Percentiles rank a stretch among this genome's conserved stretches.
Evolutionary conservation across 2,888 invertebrate species (phyloP).

Genomic region (Caenorhabditis virilis): DNA sequence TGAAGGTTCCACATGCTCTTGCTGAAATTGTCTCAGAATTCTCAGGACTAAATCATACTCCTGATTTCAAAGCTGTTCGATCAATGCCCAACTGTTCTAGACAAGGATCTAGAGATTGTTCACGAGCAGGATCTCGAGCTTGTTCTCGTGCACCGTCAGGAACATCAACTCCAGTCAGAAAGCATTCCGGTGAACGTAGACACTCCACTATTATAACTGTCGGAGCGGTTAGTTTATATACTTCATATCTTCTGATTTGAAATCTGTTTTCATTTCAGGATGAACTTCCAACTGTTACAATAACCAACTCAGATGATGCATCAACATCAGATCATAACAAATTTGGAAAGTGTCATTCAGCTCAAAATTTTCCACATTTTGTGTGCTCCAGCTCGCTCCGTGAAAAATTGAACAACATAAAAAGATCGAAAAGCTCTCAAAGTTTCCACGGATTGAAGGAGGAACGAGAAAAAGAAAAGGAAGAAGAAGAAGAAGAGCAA

Average conservation of each 20-base stretch:
- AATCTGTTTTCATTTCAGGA: too few relatives aligned
- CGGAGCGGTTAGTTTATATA: too few relatives aligned
- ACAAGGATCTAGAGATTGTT: constrained; percentile 6
- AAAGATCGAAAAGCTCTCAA: background rate
- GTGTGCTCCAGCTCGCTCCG: constrained; percentile 7
- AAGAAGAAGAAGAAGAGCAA: background rate
- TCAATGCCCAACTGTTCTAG: constrained; percentile 6
- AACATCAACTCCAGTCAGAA: background rate
- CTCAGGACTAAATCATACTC: constrained; percentile 18
- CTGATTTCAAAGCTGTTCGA: constrained; percentile 16
- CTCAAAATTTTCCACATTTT: constrained; percentile 5
- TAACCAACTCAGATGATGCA: too few relatives aligned
- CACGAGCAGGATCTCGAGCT: background rate
- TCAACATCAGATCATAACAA: too few relatives aligned
- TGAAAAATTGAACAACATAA: constrained; percentile 5
- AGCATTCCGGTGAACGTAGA: background rate
- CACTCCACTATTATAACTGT: background rate
- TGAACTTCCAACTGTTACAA: too few relatives aligned
- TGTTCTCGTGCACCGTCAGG: background rate
- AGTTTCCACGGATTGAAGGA: background rate
- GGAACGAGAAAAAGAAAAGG: constrained; percentile 1
- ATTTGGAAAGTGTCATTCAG: too few relatives aligned
- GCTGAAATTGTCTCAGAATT: constrained; percentile 24
- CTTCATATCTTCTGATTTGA: too few relatives aligned
- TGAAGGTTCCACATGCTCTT: constrained; percentile 21